Conservation (phyloP, 2,113 vertebrate genomes). For the Cepphus grylle region DNA sequence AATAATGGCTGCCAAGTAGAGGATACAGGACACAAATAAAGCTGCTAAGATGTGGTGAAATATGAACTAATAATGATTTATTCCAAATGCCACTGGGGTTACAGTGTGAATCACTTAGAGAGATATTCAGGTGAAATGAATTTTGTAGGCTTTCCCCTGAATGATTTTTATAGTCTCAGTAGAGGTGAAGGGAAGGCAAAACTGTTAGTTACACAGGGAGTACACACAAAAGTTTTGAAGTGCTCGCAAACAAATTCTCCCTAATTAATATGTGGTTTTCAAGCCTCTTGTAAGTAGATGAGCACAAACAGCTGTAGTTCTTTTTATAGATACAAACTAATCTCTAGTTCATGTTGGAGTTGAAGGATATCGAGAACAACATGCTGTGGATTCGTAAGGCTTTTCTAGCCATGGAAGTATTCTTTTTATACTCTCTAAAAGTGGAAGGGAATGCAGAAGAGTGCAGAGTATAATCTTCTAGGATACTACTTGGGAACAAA, state of each 20-base stretch:
- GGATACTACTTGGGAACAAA: not conserved
- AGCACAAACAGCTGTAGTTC: constrained; percentile 52
- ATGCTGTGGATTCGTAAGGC: not conserved
- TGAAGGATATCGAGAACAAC: constrained; percentile 31
- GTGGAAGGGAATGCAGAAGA: constrained; percentile 17
- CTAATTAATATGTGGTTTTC: constrained; percentile 45
- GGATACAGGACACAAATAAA: constrained; percentile 49
- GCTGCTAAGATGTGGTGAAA: constrained; percentile 37
- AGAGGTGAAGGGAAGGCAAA: not conserved
- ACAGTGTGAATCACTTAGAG: not conserved
- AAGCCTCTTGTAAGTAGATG: constrained; percentile 42
- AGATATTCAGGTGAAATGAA: not conserved
- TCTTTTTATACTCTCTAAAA: constrained; percentile 37
- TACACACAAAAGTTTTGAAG: constrained; percentile 12
- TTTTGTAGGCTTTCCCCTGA: not conserved
- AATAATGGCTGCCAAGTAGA: constrained; percentile 41
- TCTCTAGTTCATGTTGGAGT: constrained; percentile 36
- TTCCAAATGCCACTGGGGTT: constrained; percentile 13
- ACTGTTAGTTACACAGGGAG: not conserved
- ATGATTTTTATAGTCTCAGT: not conserved
- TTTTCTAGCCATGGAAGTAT: constrained; percentile 3
- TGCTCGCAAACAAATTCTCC: constrained; percentile 23
- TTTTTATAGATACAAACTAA: constrained; percentile 60
- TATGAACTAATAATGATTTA: constrained; percentile 58
- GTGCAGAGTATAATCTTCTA: not conserved